These are phyloP conservation scores for Lepidocyrtoides sp. DNA, from an alignment of 2,888 invertebrate species.

Conservation along the genomic window DNA sequence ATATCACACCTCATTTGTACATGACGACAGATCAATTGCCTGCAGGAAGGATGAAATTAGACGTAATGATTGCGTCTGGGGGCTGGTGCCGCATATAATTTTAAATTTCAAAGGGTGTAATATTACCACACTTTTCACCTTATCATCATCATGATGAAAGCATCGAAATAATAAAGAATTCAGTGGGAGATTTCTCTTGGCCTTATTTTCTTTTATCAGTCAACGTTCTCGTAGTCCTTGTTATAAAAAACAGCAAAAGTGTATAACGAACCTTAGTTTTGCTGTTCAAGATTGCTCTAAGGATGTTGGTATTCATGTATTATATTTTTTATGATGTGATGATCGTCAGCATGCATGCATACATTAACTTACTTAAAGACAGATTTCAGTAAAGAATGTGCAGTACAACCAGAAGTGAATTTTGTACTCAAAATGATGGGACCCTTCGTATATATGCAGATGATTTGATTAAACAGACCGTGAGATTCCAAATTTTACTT, in stretches of 20 bases:
- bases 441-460: not conserved
- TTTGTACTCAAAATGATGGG: not conserved
- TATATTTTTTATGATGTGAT: too few relatives aligned
- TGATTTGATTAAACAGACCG: conserved; percentile 33
- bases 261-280: conserved; percentile 28
- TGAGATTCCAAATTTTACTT: not conserved
- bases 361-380: conserved; percentile 21
- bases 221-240: not conserved
- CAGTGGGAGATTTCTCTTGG: conserved; percentile 38
- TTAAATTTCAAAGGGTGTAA: conserved; percentile 81
- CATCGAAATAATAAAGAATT: conserved; percentile 51
- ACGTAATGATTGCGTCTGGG: conserved; percentile 82
- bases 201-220: conserved; percentile 35
- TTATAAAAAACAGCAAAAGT: not conserved
- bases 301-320: not conserved
- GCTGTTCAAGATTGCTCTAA: not conserved
- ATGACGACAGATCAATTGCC: conserved; percentile 78
- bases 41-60: conserved; percentile 78
- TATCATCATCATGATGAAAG: conserved; percentile 81
- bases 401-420: conserved; percentile 14
- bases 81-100: conserved; percentile 82
- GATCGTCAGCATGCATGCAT: not conserved
- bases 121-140: conserved; percentile 81
- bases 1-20: conserved; percentile 80
- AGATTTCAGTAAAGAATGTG: conserved; percentile 40